Evolutionary conservation across 2,888 invertebrate species (phyloP).

Genomic region (Leptura quadrifasciata): DNA sequence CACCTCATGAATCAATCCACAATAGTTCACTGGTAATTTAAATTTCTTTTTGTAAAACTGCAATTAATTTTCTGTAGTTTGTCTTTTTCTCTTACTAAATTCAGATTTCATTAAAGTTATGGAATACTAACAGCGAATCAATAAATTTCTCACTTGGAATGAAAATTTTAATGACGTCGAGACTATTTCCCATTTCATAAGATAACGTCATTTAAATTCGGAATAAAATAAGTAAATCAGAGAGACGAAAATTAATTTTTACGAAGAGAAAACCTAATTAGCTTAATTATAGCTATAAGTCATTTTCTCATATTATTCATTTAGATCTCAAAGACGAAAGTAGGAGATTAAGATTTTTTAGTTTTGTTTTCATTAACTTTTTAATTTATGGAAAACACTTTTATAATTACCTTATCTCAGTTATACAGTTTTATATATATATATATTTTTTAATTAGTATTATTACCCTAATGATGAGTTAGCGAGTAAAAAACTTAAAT

Average conservation of each 20-base stretch:
- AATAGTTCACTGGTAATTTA: no score
- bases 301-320: conserved; percentile 3
- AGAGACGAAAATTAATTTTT: not conserved
- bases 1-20: no score
- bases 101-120: no score
- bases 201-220: not conserved
- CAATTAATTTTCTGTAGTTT: no score
- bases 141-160: not conserved
- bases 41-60: no score
- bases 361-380: conserved; percentile 3
- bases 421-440: not conserved
- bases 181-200: not conserved
- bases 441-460: no score
- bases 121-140: no score
- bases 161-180: not conserved
- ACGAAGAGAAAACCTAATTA: conserved; percentile 6
- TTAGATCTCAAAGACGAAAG: conserved; percentile 7
- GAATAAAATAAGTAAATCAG: conserved; percentile 2
- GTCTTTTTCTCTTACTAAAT: no score
- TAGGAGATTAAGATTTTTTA: not conserved
- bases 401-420: not conserved
- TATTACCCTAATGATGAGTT: no score
- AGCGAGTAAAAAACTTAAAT: no score
- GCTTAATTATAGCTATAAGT: conserved; percentile 7
- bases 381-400: conserved; percentile 7